phyloP scores from a whole-genome alignment of 2,113 vertebrate species.

The Cyprinodon variegatus region DNA sequence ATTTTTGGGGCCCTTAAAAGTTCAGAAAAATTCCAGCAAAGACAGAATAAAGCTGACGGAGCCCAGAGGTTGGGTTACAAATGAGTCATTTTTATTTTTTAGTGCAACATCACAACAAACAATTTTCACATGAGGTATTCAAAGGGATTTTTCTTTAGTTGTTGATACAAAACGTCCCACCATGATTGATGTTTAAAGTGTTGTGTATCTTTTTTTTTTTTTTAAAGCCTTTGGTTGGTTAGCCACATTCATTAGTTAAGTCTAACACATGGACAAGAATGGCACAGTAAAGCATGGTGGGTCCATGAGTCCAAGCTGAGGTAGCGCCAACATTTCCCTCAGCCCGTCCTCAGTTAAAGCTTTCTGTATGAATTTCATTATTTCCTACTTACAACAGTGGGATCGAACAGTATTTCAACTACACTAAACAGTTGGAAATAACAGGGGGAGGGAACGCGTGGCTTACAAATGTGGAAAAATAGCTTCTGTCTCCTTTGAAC shows the following conservation, averaged over 20 bases:
- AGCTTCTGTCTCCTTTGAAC: slow-evolving; percentile 75
- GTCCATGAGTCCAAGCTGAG: slow-evolving; percentile 60
- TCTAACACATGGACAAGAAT: slow-evolving; percentile 80
- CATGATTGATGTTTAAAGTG: slow-evolving; percentile 83
- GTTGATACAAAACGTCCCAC: slow-evolving; percentile 84
- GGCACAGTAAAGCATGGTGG: slow-evolving; percentile 77
- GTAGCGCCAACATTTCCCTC: slow-evolving; percentile 66
- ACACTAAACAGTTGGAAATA: slow-evolving; percentile 75
- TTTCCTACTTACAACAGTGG: slow-evolving; percentile 81
- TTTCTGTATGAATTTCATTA: slow-evolving; percentile 75
- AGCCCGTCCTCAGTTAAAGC: slow-evolving; percentile 70
- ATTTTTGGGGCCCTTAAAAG: neutral
- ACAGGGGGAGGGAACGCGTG: slow-evolving; percentile 55
- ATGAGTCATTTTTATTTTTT: slow-evolving; percentile 83
- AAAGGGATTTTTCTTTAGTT: slow-evolving; percentile 82
- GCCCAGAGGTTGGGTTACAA: slow-evolving; percentile 75
- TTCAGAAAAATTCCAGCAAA: neutral
- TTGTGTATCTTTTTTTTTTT: slow-evolving; percentile 74
- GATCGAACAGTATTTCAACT: slow-evolving; percentile 75
- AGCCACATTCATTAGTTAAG: slow-evolving; percentile 82
- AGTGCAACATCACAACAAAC: slow-evolving; percentile 87
- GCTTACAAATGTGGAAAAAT: slow-evolving; percentile 82
- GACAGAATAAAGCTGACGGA: slow-evolving; percentile 41
- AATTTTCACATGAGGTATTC: slow-evolving; percentile 88
- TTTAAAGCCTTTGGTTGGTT: slow-evolving; percentile 83